Conservation (phyloP, 2,113 vertebrate species). For the Cygnus atratus region DNA sequence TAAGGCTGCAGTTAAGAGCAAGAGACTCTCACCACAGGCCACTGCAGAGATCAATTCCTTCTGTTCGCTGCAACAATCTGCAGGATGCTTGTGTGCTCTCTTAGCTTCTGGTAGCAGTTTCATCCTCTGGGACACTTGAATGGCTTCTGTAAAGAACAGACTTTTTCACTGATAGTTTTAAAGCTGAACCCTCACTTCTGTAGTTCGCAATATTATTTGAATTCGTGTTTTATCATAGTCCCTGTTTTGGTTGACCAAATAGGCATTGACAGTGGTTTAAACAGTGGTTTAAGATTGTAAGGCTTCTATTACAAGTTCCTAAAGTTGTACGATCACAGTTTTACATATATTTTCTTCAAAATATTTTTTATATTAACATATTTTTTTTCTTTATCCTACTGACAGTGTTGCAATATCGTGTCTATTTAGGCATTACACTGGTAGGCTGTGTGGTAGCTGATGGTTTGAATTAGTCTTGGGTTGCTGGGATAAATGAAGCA, state of each 20-base stretch:
- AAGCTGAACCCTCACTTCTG: neutral
- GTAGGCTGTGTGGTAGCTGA: neutral
- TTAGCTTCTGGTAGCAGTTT: slow-evolving; percentile 4
- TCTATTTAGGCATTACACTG: neutral
- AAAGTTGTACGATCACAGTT: neutral
- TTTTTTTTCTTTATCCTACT: neutral
- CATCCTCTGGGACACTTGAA: neutral
- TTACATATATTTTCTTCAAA: neutral
- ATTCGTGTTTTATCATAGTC: neutral
- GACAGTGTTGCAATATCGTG: neutral
- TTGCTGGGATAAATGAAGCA: neutral
- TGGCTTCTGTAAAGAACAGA: neutral
- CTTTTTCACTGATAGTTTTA: neutral
- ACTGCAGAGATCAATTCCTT: slow-evolving; percentile 41
- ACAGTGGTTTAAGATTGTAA: neutral
- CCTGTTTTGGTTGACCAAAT: neutral
- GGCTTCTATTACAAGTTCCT: neutral
- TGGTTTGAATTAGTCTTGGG: neutral
- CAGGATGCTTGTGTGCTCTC: neutral
- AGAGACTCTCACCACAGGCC: slow-evolving; percentile 20
- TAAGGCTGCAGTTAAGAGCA: slow-evolving; percentile 45
- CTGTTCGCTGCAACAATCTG: slow-evolving; percentile 16
- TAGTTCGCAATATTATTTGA: neutral
- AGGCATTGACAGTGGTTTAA: neutral
- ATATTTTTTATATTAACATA: neutral